phyloP scores from a whole-genome alignment of 2,888 invertebrate genomes.

The Luffia ferchaultella region DNA sequence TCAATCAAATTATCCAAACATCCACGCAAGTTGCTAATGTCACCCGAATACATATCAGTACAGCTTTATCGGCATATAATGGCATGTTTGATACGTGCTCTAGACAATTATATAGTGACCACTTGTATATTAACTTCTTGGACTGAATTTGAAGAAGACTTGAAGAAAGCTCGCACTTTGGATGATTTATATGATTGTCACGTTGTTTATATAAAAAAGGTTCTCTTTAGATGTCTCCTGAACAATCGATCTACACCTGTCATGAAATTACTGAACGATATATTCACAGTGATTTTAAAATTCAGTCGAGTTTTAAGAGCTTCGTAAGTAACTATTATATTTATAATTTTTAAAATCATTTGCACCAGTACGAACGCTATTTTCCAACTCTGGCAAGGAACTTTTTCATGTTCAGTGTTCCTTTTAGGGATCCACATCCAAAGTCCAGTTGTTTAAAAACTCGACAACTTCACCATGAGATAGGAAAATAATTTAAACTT shows the following conservation, averaged over 20 bases:
- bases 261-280: constrained; percentile 73
- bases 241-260: constrained; percentile 75
- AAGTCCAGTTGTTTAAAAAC: too few species aligned
- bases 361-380: too few species aligned
- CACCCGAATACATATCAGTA: constrained; percentile 74
- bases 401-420: too few species aligned
- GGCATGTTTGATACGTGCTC: constrained; percentile 77
- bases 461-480: too few species aligned
- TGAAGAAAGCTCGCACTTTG: constrained; percentile 70
- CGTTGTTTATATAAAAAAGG: constrained; percentile 76
- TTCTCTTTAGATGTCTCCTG: constrained; percentile 77
- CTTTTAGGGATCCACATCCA: too few species aligned
- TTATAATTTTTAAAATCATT: too few species aligned
- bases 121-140: constrained; percentile 79
- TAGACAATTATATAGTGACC: constrained; percentile 80
- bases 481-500: too few species aligned
- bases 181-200: constrained; percentile 79
- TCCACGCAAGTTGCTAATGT: constrained; percentile 55
- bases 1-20: constrained; percentile 52
- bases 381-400: too few species aligned
- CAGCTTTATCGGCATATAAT: constrained; percentile 79
- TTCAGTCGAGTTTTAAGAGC: constrained; percentile 67
- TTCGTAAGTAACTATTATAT: too few species aligned
- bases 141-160: constrained; percentile 75
- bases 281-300: constrained; percentile 76